A percentile compares a stretch with the other conserved stretches of the same genome.
phyloP scores from a whole-genome alignment of 2,888 invertebrate genomes.

The Panopea generosa region DNA sequence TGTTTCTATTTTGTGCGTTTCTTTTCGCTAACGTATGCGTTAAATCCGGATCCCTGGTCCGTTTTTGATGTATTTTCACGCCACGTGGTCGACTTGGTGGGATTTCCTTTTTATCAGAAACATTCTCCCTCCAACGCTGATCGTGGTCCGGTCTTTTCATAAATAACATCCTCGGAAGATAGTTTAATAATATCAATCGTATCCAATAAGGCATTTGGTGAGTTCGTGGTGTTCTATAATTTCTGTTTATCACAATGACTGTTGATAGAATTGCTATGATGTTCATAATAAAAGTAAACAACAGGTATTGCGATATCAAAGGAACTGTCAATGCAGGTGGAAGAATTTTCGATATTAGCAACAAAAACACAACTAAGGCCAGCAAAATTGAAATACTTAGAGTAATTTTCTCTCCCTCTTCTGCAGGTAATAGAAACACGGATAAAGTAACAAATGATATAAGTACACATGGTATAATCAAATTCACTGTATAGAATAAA shows the following conservation, averaged over 20 bases:
- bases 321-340: constrained; percentile 99
- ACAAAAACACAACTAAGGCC: constrained; percentile 99
- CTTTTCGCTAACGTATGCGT: constrained; percentile 38
- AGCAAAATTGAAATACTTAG: constrained; percentile 98
- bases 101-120: not conserved
- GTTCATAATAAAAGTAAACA: constrained; percentile 99
- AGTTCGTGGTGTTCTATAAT: constrained; percentile 97
- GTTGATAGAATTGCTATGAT: constrained; percentile 99
- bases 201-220: constrained; percentile 99
- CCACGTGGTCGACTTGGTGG: not conserved
- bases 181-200: constrained; percentile 95
- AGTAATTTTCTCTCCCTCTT: constrained; percentile 96
- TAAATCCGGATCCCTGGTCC: constrained; percentile 32
- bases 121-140: constrained; percentile 84
- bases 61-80: not conserved
- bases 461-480: constrained; percentile 98
- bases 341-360: constrained; percentile 98
- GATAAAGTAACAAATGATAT: constrained; percentile 99
- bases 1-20: not conserved
- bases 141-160: constrained; percentile 95
- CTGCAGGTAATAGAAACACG: constrained; percentile 99
- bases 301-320: constrained; percentile 98
- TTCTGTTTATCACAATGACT: constrained; percentile 99
- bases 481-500: constrained; percentile 99
- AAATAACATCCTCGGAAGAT: constrained; percentile 95